Conservation (phyloP, 2,113 vertebrate genomes). For the Acrocephalus kingi region DNA sequence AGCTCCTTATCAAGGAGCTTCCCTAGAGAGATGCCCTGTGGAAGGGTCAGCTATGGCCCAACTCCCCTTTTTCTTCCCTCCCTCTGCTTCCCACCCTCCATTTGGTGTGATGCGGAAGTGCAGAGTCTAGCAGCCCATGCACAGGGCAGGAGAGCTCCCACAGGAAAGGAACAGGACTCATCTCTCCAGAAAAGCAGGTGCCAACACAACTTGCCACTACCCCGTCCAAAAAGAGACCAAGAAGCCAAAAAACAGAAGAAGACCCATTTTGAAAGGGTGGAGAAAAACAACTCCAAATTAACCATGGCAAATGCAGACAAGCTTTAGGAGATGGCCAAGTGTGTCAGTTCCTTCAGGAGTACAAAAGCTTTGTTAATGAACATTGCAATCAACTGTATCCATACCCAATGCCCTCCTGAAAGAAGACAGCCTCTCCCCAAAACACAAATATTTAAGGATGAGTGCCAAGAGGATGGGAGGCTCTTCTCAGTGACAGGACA, state of each 20-base stretch:
- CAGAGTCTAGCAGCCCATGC: neutral
- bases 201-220: neutral
- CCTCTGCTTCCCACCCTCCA: neutral
- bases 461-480: neutral
- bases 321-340: neutral
- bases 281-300: neutral
- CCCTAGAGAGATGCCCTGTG: neutral
- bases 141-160: neutral
- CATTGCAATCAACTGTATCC: neutral
- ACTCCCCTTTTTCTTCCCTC: neutral
- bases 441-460: neutral
- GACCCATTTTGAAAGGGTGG: neutral
- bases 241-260: neutral
- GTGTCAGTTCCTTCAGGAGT: neutral
- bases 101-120: neutral
- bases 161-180: neutral
- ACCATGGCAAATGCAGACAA: fast-evolving
- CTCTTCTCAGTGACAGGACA: neutral
- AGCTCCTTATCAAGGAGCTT: neutral
- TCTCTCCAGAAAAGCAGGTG: neutral
- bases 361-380: neutral
- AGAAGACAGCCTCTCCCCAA: neutral
- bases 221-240: neutral
- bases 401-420: neutral
- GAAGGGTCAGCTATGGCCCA: neutral